phyloP scores from a whole-genome alignment of 2,113 vertebrate genomes.

The Hypanus sabinus region DNA sequence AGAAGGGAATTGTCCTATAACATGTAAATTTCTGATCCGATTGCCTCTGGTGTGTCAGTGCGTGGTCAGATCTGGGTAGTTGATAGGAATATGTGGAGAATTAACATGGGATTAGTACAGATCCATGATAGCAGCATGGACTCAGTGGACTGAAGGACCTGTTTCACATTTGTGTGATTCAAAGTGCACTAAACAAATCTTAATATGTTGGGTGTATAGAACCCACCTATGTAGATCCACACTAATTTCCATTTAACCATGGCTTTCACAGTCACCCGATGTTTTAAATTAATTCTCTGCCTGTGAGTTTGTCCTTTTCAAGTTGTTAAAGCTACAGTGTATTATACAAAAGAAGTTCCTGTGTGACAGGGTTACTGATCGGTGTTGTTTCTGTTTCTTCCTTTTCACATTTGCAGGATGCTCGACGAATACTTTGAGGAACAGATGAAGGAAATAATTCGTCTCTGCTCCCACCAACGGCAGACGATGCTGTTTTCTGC shows the following conservation, averaged over 20 bases:
- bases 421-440: constrained; percentile 97
- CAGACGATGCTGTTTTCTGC: constrained; percentile 97
- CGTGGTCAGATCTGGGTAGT: too few species aligned
- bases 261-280: not conserved
- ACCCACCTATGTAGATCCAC: not conserved
- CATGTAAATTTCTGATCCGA: not conserved
- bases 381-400: not conserved
- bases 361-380: not conserved
- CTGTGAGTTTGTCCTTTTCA: not conserved
- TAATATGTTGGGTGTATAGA: not conserved
- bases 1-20: not conserved
- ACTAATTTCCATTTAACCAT: not conserved
- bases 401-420: constrained; percentile 65
- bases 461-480: constrained; percentile 78
- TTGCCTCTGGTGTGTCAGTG: too few species aligned
- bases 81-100: too few species aligned
- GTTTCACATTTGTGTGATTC: too few species aligned
- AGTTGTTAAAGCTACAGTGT: not conserved
- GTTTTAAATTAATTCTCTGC: not conserved
- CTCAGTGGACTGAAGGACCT: too few species aligned
- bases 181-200: not conserved
- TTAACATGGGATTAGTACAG: too few species aligned
- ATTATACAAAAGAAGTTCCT: not conserved
- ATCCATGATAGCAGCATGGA: too few species aligned
- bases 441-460: constrained; percentile 98